Evolutionary conservation across 2,797 vertebrate genomes (phyloP).

Genomic region (Cichlasoma orientale): DNA sequence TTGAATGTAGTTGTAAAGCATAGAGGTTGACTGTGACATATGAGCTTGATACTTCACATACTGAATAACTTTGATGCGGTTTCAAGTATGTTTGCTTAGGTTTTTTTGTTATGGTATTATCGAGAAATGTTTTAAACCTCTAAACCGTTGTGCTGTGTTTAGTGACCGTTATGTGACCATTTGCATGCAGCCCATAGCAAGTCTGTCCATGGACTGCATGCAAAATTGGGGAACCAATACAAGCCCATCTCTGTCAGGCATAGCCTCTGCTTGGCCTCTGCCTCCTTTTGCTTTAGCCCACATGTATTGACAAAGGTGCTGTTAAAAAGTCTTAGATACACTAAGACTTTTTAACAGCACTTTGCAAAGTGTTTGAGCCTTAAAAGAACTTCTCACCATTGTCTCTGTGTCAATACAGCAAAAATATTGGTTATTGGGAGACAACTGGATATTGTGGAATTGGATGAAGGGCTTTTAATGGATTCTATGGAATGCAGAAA

Average conservation of each 20-base stretch:
- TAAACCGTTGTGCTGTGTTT: neutral
- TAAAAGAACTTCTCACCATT: slow-evolving; percentile 64
- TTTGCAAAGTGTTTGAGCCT: slow-evolving; percentile 15
- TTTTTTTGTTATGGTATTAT: neutral
- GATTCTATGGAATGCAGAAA: slow-evolving; percentile 13
- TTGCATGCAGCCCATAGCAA: neutral
- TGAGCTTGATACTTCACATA: slow-evolving; percentile 7
- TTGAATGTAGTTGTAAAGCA: slow-evolving; percentile 60
- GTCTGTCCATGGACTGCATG: slow-evolving; percentile 20
- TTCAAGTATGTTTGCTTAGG: neutral
- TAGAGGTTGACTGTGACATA: slow-evolving; percentile 37
- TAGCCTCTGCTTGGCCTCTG: slow-evolving; percentile 35
- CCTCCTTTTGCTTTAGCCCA: slow-evolving; percentile 45
- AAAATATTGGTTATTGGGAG: slow-evolving; percentile 60
- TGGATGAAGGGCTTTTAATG: slow-evolving; percentile 27
- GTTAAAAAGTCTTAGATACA: slow-evolving; percentile 17
- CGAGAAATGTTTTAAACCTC: neutral
- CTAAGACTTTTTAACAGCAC: too few species aligned
- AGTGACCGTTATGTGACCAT: slow-evolving; percentile 21
- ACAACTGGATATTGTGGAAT: slow-evolving; percentile 18
- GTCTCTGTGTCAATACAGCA: slow-evolving; percentile 42
- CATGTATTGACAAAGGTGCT: slow-evolving; percentile 58
- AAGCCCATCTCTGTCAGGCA: slow-evolving; percentile 49
- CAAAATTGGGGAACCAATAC: slow-evolving; percentile 42
- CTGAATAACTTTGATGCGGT: neutral